Evolutionary conservation across 1,140 invertebrate species (phyloP).

Genomic region (Cataglyphis hispanica): DNA sequence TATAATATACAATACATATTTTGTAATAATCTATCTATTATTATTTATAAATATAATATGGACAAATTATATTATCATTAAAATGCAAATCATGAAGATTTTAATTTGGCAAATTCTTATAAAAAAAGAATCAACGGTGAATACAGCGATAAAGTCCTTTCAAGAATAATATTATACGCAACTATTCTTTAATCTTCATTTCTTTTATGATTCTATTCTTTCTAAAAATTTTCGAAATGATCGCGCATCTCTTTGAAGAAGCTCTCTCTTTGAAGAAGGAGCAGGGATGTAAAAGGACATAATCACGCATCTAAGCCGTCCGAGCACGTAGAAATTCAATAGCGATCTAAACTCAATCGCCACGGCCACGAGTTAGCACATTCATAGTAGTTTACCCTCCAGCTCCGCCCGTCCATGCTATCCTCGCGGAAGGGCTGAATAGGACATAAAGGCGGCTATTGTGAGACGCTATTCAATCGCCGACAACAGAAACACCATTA

Average conservation of each 20-base stretch:
- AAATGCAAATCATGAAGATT: neutral
- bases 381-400: constrained; percentile 70
- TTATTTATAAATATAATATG: neutral
- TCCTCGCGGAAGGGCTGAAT: constrained; percentile 66
- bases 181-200: constrained; percentile 22
- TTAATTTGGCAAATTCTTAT: neutral
- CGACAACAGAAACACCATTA: constrained; percentile 75
- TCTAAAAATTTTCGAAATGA: constrained; percentile 37
- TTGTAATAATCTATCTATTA: neutral
- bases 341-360: constrained; percentile 72
- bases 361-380: constrained; percentile 61
- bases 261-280: constrained; percentile 10
- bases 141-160: neutral
- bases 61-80: neutral
- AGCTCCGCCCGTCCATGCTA: constrained; percentile 41
- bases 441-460: constrained; percentile 72
- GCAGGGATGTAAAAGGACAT: constrained; percentile 45
- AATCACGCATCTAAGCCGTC: constrained; percentile 65
- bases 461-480: constrained; percentile 71
- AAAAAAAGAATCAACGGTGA: neutral
- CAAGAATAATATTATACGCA: neutral
- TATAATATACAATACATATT: neutral
- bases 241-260: neutral
- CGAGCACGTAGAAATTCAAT: constrained; percentile 75
- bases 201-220: constrained; percentile 15